Percentiles rank a stretch among this genome's conserved stretches.
phyloP scores from a whole-genome alignment of 1,140 invertebrate species.

The Helicorthomorpha holstii region DNA sequence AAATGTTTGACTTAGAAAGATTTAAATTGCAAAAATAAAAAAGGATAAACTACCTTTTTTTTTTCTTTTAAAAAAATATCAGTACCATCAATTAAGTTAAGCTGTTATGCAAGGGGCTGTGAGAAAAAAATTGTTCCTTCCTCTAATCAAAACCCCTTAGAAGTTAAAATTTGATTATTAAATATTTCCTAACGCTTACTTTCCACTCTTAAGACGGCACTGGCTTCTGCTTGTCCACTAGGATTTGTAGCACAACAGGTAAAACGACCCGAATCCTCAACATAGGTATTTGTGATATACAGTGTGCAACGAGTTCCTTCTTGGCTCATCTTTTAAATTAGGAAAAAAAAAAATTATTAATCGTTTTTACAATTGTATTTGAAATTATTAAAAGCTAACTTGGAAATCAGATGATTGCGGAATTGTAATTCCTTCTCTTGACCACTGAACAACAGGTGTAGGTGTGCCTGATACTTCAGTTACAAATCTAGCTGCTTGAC shows the following conservation, averaged over 20 bases:
- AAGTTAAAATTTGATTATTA: no score
- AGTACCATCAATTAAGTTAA: no score
- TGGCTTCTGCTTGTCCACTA: conserved; percentile 77
- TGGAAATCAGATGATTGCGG: conserved; percentile 81
- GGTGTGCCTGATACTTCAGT: conserved; percentile 62
- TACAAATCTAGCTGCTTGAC: conserved; percentile 71
- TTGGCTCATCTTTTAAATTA: conserved; percentile 91
- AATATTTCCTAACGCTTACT: conserved; percentile 62
- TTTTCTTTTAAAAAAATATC: no score
- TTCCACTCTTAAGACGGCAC: conserved; percentile 85
- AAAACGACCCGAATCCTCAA: conserved; percentile 84
- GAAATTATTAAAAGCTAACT: conserved; percentile 44
- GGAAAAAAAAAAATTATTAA: conserved; percentile 13
- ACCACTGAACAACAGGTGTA: conserved; percentile 72
- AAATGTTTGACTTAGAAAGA: no score
- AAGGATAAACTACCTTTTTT: no score
- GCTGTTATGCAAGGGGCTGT: no score
- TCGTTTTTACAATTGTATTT: no score
- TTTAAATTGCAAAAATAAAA: no score
- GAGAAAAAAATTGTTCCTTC: no score
- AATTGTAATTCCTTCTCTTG: conserved; percentile 70
- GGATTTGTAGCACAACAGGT: conserved; percentile 77
- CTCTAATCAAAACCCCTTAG: no score
- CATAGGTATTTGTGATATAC: conserved; percentile 74
- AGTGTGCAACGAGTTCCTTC: conserved; percentile 76